Evolutionary conservation across 2,888 invertebrate species (phyloP), one percentile per base, ranked within the genome.

Genomic region (Falcaria lacertinaria): DNA sequence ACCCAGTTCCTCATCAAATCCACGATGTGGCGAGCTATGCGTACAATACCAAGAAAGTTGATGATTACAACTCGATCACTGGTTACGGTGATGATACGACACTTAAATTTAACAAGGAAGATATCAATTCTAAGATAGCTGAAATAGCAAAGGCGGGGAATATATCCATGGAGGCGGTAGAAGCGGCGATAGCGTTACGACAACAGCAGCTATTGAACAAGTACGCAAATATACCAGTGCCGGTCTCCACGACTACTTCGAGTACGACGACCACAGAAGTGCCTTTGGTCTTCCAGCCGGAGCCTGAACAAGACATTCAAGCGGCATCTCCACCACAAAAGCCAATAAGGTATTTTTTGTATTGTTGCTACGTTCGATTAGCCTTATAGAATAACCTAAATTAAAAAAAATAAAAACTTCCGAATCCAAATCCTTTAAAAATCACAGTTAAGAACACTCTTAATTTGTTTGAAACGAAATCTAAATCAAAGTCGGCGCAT

Each of bases 151-250:
- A 93, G 45, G 94, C 94, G 4, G 94, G 94, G 13, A 96, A 96
- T 65, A 92, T 95, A 15, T 94, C 94, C 0, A 93, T 94, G 68
- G 94, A 94, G 46, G 93, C 94, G 5, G 91, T 96, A 2, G 94
- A 95, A 63, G 92, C 94, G 7, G 95, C 95, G 0, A 93, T 96
- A 41, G 86, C 92, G 3, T 78, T 93, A 55, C 87, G 93, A 35
- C 94, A 94, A 54, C 93, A 94, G 58, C 94, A 95, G 69, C 67
- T 94, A 49, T 65, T 93, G 64, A 91, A 89, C 38, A 92, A 92
- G 60, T 93, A 87, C 62, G 81, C 89, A 0, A 90, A 77, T 37
- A 63, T 89, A 25, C 80, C 84, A 16, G 55, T 89, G 43, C 75
- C 90, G 0, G 80, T 88, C 0, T 85, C 90, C 0, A 84, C 91